Conservation (phyloP, 2,113 vertebrate species). For the Zapus hudsonius region DNA sequence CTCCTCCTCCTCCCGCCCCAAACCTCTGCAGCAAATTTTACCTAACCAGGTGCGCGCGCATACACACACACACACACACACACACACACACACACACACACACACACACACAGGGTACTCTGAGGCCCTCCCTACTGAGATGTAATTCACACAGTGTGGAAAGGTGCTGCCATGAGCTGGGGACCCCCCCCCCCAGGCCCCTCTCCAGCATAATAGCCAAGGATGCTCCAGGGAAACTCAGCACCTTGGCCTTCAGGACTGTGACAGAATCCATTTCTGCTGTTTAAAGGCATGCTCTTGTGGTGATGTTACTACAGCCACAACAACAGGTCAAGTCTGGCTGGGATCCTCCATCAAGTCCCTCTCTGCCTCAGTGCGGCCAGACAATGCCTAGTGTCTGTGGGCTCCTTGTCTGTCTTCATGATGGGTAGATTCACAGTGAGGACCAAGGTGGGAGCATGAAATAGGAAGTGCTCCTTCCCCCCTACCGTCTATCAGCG, state of each 20-base stretch:
- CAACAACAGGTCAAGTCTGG: background rate
- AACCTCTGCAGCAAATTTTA: no score
- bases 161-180: background rate
- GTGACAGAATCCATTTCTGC: background rate
- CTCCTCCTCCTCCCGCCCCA: fast-evolving
- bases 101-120: no score
- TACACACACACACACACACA: no score
- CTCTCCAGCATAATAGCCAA: no score
- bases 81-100: no score
- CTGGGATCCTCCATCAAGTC: background rate
- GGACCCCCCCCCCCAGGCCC: background rate
- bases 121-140: fast-evolving
- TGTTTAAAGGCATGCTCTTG: background rate
- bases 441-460: background rate
- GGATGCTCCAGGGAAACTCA: no score
- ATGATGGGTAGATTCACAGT: background rate
- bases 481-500: no score
- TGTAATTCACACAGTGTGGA: background rate
- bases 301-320: background rate
- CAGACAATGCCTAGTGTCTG: fast-evolving
- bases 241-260: background rate
- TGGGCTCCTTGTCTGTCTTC: background rate
- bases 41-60: fast-evolving
- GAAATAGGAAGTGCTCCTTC: background rate
- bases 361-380: background rate